Percentiles rank a stretch among this genome's conserved stretches.
Evolutionary conservation across 2,113 vertebrate genomes (phyloP).

Genomic region (Pandion haliaetus): DNA sequence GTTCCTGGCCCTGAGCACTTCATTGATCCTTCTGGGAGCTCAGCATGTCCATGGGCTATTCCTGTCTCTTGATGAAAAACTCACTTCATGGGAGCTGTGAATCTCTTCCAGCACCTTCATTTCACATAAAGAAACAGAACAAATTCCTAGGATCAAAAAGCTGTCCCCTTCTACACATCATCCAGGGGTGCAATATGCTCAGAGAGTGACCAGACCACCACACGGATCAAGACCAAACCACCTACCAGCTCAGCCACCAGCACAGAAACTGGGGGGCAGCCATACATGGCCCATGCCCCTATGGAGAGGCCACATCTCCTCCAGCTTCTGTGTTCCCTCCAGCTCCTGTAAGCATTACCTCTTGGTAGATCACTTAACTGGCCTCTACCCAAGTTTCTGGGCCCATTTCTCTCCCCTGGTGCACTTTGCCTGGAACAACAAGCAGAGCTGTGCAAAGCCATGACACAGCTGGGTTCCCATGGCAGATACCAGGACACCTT

Average conservation of each 20-base stretch:
- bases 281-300: rapidly evolving
- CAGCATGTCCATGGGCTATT: not conserved
- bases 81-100: not conserved
- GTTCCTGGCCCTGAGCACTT: not conserved
- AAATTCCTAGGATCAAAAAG: not conserved
- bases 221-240: not conserved
- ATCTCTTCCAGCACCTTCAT: not conserved
- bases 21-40: not conserved
- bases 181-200: not conserved
- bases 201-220: not conserved
- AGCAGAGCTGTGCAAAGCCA: not conserved
- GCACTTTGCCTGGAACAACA: not conserved
- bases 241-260: not conserved
- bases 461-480: rapidly evolving
- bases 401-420: not conserved
- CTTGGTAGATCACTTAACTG: not conserved
- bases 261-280: not conserved
- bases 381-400: not conserved
- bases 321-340: not conserved
- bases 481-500: not conserved
- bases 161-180: not conserved
- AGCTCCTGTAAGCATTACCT: not conserved
- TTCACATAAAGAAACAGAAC: not conserved
- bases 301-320: not conserved
- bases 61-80: not conserved